Base-by-base conservation (phyloP, 2,888 invertebrate genomes). In the Drosophila yooni region DNA sequence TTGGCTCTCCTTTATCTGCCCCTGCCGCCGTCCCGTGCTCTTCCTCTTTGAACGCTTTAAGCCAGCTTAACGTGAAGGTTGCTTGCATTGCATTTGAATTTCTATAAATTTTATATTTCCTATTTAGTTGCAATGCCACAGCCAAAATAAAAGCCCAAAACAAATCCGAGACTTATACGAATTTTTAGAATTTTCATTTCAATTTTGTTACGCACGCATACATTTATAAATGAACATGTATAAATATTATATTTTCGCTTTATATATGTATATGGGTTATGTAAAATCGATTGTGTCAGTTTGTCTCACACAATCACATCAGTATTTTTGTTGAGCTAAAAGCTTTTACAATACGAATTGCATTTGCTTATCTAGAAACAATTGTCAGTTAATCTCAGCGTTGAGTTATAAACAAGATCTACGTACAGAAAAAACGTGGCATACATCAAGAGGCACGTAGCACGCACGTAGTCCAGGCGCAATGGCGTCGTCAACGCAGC, bases 31-130 rank as follows among this genome's bases (percentile, higher is more conserved):
- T 15, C 27, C 33, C 46, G 52, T 43, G 46, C 48, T 54, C 53
- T 27, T 33, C 60, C 53, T 57, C 64, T 56, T 54, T 58, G 62
- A 68, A 59, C 61, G 69, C 86, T 84, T 84, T 76, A 88, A 84
- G 81, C 89, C 84, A 81, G 88, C 88, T 86, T 88, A 83, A 74
- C 59, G 60, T 72, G 63, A 53, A 71, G 66, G 67, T 70, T 53
- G 59, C 62, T 69, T 53, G 60, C 65, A 63, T 63, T 73, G 74
- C 73, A 88, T 84, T 86, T 86, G 81, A 83, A 76, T 86, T 88
- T 83, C 76, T 81, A 86, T 88, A 86, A 86, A 88, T 88, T 83
- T 83, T 83, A 74, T 70, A 83, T 83, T 83, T 85, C 78, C 78
- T 67, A 88, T 83, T 88, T 82, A 78, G 74, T 79, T 87, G 85